Percentiles rank a stretch among this genome's conserved stretches.
These are phyloP conservation scores for Cosmia pyralina DNA, from an alignment of 2,888 invertebrate genomes.

Conservation along the genomic window DNA sequence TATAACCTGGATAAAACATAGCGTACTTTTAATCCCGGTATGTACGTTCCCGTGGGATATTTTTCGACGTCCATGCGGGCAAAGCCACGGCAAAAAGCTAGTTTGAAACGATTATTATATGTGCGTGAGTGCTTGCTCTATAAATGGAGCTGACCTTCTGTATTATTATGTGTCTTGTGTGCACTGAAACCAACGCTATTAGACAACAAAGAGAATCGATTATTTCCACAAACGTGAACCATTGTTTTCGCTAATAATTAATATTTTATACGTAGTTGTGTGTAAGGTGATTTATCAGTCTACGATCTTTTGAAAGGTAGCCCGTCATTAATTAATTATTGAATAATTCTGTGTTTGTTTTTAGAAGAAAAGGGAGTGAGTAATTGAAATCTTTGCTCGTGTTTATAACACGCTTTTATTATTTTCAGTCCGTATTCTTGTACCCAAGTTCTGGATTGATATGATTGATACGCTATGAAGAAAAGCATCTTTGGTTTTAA, in stretches of 20 bases:
- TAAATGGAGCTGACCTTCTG: slow-evolving; percentile 1
- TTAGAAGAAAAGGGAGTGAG: neutral
- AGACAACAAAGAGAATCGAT: slow-evolving; percentile 80
- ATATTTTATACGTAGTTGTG: slow-evolving; percentile 47
- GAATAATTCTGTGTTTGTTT: slow-evolving; percentile 18
- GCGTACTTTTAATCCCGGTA: too few relatives aligned
- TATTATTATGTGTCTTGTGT: slow-evolving; percentile 59
- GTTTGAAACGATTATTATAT: too few relatives aligned
- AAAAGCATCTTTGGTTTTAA: neutral
- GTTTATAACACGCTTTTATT: neutral
- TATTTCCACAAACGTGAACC: slow-evolving; percentile 67
- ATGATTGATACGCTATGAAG: too few relatives aligned
- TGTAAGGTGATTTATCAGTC: slow-evolving; percentile 42
- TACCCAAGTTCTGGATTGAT: neutral
- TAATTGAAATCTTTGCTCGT: neutral
- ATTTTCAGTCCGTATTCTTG: neutral
- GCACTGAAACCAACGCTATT: slow-evolving; percentile 73
- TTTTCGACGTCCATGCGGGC: too few relatives aligned
- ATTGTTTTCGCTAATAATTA: slow-evolving; percentile 69
- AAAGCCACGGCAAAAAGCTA: too few relatives aligned
- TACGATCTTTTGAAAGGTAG: slow-evolving; percentile 39
- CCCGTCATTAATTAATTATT: slow-evolving; percentile 25
- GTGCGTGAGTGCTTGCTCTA: too few relatives aligned
- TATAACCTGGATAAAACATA: too few relatives aligned
- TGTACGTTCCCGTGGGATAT: too few relatives aligned